Percentiles rank a stretch among this genome's conserved stretches.
These are phyloP conservation scores for Apodemia hepburni DNA, from an alignment of 2,888 invertebrate genomes.

Conservation along the genomic window DNA sequence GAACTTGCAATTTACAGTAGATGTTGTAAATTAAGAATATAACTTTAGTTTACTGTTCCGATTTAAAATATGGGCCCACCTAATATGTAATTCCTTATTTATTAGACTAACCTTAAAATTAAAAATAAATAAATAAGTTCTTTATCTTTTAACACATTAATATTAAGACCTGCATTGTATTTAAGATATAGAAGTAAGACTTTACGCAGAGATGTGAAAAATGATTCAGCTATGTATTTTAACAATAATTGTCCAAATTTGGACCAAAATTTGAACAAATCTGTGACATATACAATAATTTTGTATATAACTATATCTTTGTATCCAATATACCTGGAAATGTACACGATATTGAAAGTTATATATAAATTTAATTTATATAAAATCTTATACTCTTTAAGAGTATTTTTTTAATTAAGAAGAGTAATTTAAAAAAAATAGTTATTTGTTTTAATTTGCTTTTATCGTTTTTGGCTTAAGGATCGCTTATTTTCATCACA, in stretches of 20 bases:
- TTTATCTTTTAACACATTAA: neutral
- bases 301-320: constrained; percentile 44
- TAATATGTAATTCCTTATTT: too few relatives aligned
- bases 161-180: neutral
- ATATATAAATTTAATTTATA: constrained; percentile 20
- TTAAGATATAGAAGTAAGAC: neutral
- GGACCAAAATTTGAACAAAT: constrained; percentile 59
- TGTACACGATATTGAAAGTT: constrained; percentile 35
- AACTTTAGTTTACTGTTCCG: too few relatives aligned
- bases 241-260: constrained; percentile 40
- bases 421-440: too few relatives aligned
- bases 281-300: constrained; percentile 78
- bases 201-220: neutral
- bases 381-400: constrained; percentile 25
- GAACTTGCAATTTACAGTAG: too few relatives aligned
- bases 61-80: too few relatives aligned
- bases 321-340: constrained; percentile 31
- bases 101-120: too few relatives aligned
- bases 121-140: neutral
- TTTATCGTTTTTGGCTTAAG: neutral
- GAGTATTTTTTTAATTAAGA: too few relatives aligned
- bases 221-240: constrained; percentile 2
- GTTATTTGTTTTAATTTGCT: too few relatives aligned
- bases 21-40: too few relatives aligned
- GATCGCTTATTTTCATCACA: neutral